A percentile compares a stretch with the other conserved stretches of the same genome.
These are phyloP conservation scores for Pachypanchax playfairii DNA, from an alignment of 2,113 vertebrate genomes.

Conservation along the genomic window DNA sequence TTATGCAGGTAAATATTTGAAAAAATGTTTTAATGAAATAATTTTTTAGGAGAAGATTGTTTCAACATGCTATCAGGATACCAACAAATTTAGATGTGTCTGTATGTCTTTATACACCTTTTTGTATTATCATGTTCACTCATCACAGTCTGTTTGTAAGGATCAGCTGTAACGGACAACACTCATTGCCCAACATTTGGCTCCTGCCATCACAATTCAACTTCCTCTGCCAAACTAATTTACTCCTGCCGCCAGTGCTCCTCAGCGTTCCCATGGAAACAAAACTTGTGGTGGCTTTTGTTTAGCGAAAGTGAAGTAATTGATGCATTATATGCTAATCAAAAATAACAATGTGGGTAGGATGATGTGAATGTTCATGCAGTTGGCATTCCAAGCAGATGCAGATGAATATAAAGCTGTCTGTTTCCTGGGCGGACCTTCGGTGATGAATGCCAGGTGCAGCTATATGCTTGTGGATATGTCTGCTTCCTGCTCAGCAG, in stretches of 20 bases:
- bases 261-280: slow-evolving; percentile 75
- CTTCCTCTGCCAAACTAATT: slow-evolving; percentile 62
- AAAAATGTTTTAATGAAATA: too few species aligned
- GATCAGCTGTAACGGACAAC: slow-evolving; percentile 43
- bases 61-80: too few species aligned
- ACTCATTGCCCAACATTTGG: slow-evolving; percentile 39
- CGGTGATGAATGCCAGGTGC: slow-evolving; percentile 73
- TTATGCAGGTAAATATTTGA: too few species aligned
- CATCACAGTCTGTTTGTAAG: slow-evolving; percentile 13
- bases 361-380: slow-evolving; percentile 67
- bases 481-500: slow-evolving; percentile 76
- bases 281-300: slow-evolving; percentile 62
- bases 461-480: slow-evolving; percentile 67
- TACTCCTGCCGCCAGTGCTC: slow-evolving; percentile 60
- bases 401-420: slow-evolving; percentile 71
- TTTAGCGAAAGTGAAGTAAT: slow-evolving; percentile 73
- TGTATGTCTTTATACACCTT: too few species aligned
- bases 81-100: too few species aligned
- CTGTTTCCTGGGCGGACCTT: slow-evolving; percentile 71
- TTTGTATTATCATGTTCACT: too few species aligned
- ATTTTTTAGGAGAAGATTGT: too few species aligned
- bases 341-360: slow-evolving; percentile 70
- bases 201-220: slow-evolving; percentile 24
- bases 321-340: slow-evolving; percentile 81
- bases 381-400: slow-evolving; percentile 77